Conservation (phyloP, 2,888 invertebrate genomes). For the Cantharis flavilabris region DNA sequence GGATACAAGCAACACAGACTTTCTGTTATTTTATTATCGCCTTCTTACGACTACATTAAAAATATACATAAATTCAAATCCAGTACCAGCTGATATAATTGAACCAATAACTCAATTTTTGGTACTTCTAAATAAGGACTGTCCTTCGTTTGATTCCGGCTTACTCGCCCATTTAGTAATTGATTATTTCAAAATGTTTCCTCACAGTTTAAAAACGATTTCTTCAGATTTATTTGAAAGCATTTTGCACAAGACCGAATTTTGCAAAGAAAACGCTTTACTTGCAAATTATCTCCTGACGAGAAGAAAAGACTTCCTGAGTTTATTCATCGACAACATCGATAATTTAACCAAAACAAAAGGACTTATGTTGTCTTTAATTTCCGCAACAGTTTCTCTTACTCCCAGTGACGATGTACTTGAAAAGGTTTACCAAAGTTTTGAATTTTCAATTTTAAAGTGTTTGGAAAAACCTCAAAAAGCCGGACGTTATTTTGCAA, state of each 20-base stretch:
- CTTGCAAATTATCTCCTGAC: conserved; percentile 64
- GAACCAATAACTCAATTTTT: conserved; percentile 34
- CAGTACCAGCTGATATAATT: conserved; percentile 34
- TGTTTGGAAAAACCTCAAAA: conserved; percentile 72
- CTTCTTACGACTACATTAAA: conserved; percentile 35
- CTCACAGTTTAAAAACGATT: conserved; percentile 61
- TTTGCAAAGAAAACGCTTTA: conserved; percentile 62
- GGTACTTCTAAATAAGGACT: conserved; percentile 27
- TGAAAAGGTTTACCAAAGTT: conserved; percentile 61
- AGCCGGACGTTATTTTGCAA: conserved; percentile 67
- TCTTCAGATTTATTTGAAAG: conserved; percentile 60
- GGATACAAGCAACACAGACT: conserved; percentile 7
- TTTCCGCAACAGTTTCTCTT: conserved; percentile 58
- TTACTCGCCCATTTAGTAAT: conserved; percentile 61
- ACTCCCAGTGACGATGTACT: conserved; percentile 57
- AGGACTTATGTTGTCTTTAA: conserved; percentile 67
- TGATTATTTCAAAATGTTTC: conserved; percentile 64
- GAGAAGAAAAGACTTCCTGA: conserved; percentile 58
- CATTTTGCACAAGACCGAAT: conserved; percentile 58
- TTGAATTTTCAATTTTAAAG: conserved; percentile 66
- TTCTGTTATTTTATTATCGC: conserved; percentile 10
- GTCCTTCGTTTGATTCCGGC: conserved; percentile 48
- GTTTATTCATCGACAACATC: conserved; percentile 58
- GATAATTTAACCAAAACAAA: conserved; percentile 61
- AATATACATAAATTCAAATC: conserved; percentile 28